Conservation (phyloP, 2,797 vertebrate genomes). For the Steatocranus sp. region DNA sequence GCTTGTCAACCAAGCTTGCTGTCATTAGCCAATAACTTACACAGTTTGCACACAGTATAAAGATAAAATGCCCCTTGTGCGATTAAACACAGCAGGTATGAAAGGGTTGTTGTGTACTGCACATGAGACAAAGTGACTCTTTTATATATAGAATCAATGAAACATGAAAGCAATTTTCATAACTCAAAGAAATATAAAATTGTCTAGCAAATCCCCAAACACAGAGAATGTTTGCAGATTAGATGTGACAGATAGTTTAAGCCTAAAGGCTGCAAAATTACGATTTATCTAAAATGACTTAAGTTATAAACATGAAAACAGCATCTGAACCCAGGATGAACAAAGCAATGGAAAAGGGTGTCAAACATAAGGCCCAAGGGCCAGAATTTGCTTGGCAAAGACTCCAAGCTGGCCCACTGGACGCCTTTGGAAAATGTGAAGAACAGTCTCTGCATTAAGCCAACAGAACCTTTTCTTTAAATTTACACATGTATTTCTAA, state of each 20-base stretch:
- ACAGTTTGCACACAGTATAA: not conserved
- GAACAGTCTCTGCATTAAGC: not conserved
- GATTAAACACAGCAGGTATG: not conserved
- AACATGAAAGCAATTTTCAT: not conserved
- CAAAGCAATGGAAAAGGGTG: not conserved
- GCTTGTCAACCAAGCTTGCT: not conserved
- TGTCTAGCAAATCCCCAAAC: not conserved
- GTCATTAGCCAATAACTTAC: not conserved
- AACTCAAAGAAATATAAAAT: not conserved
- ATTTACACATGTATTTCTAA: not conserved
- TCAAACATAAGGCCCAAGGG: accelerated
- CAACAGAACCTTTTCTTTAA: not conserved
- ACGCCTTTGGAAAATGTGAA: not conserved
- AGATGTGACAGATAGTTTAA: not conserved
- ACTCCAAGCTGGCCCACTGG: not conserved
- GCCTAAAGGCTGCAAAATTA: not conserved
- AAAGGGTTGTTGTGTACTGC: not conserved
- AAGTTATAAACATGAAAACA: not conserved
- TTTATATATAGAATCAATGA: not conserved
- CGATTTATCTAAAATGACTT: not conserved
- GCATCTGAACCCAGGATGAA: not conserved
- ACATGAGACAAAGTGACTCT: not conserved
- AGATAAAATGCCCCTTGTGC: not conserved
- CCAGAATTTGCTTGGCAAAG: not conserved
- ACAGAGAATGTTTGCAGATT: not conserved